Evolutionary conservation across 2,888 invertebrate genomes (phyloP), one percentile per base, ranked within the genome.

Genomic region (Idaea biselata): DNA sequence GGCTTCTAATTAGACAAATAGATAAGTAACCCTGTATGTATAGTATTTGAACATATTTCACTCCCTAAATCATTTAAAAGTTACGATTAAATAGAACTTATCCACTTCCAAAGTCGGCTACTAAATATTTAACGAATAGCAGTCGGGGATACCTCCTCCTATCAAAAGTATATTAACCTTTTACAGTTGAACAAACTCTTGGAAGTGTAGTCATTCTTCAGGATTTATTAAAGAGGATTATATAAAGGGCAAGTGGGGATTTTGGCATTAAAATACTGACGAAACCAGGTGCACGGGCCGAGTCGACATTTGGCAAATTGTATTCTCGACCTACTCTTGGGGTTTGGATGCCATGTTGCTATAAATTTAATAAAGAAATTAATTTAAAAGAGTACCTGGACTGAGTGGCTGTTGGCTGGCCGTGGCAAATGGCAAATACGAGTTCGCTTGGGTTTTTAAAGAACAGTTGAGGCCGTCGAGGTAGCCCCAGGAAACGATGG

Each of bases 221-320:
- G 61, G 62, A 68, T 69, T 68, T 68, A 72, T 73, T 61, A 63
- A 58, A 44, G 63, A 59, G 62, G 68, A 68, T 73, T 73, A 72
- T 59, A 58, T 58, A 61, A 67, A 70, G 68, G 69, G 65, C 64
- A 65, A 62, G 62, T 62, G 58, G 61, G 66, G 68, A 64, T 73
- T 70, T 59, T 7, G 33, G 66, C 65, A 70, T 69, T 69, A 70
- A 65, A 72, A 68, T 72, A 70, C 69, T 67, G 69, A 66, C 64
- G 61, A 63, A 62, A 66, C 64, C 73, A 73, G 71, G 68, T 73
- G 73, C 63, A 69, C 59, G 25, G 25, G 25, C 25, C 25, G 25
- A 61, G 53, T 67, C 68, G 67, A 69, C 70, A 69, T 72, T 70
- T 71, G 61, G 62, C 62, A 66, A 73, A 68, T 72, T 68, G 67